Percentiles rank a stretch among this genome's conserved stretches.
Conservation (phyloP, 2,888 invertebrate genomes). For the Drosophila multiciliata region DNA sequence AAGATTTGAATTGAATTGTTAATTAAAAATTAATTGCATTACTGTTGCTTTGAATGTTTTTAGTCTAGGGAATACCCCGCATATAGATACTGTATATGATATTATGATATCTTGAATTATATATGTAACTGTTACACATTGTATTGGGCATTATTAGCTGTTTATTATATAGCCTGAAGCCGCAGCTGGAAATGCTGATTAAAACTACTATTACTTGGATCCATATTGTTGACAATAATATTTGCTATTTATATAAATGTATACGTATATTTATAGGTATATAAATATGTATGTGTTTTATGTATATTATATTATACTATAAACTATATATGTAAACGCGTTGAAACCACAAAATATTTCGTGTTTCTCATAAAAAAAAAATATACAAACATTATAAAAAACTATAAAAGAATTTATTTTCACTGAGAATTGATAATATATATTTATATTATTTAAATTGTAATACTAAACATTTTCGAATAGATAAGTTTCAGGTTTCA, state of each 20-base stretch:
- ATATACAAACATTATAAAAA: constrained; percentile 41
- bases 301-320: constrained; percentile 47
- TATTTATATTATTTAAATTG: neutral
- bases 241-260: constrained; percentile 63
- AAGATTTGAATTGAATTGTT: constrained; percentile 25
- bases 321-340: constrained; percentile 35
- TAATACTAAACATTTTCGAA: neutral
- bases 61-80: constrained; percentile 17
- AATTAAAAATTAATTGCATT: neutral
- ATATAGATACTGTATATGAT: constrained; percentile 5
- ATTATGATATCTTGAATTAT: constrained; percentile 36
- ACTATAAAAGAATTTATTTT: neutral
- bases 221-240: constrained; percentile 81
- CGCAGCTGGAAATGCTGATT: constrained; percentile 55
- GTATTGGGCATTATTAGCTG: constrained; percentile 33
- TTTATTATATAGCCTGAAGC: constrained; percentile 55
- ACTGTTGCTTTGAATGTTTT: constrained; percentile 70
- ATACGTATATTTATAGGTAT: constrained; percentile 38
- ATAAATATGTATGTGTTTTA: constrained; percentile 51
- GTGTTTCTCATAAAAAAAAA: constrained; percentile 35
- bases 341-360: constrained; percentile 45
- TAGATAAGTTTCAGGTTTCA: neutral
- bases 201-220: constrained; percentile 38
- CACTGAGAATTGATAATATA: neutral
- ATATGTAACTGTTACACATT: constrained; percentile 69